These are phyloP conservation scores for Protobothrops mucrosquamatus DNA, from an alignment of 2,113 vertebrate species.

Conservation along the genomic window DNA sequence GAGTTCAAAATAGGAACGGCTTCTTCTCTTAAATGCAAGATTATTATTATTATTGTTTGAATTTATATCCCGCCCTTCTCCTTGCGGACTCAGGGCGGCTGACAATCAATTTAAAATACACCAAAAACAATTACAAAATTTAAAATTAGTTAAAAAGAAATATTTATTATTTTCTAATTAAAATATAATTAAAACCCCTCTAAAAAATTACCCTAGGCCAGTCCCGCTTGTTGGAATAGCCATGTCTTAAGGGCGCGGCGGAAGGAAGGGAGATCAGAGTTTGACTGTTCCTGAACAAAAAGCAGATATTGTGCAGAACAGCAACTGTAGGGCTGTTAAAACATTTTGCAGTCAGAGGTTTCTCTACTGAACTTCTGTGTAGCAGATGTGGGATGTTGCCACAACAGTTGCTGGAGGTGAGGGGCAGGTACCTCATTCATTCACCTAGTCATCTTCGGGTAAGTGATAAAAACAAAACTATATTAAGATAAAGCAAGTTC, in stretches of 20 bases:
- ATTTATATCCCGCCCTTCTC: no score
- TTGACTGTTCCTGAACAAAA: neutral
- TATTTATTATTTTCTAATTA: no score
- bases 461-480: neutral
- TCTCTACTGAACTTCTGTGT: neutral
- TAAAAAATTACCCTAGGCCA: no score
- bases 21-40: neutral
- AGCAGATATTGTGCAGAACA: neutral
- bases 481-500: neutral
- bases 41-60: no score
- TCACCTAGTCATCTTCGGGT: neutral
- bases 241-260: no score
- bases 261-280: no score
- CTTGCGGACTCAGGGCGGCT: no score
- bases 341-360: neutral
- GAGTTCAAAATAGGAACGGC: neutral
- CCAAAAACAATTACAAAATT: no score
- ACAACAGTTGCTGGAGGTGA: neutral
- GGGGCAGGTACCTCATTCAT: neutral
- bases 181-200: no score
- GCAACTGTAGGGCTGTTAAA: neutral
- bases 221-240: no score
- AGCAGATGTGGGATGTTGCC: neutral
- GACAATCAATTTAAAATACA: no score
- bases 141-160: no score